phyloP scores from a whole-genome alignment of 2,797 vertebrate species.

The Eulemur rubriventer region DNA sequence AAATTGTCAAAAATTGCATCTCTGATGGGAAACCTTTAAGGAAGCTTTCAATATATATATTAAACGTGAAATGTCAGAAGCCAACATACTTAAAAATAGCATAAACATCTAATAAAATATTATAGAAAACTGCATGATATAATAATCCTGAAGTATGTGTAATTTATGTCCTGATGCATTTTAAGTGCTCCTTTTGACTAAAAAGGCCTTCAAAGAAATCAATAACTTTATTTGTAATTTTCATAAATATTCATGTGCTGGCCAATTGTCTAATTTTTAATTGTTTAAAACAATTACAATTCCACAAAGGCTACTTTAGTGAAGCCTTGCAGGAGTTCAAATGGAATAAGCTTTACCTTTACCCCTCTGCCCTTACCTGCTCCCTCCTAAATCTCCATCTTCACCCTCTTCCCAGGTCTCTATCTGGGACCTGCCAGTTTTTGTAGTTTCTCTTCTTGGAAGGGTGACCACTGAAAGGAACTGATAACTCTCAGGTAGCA shows the following conservation, averaged over 20 bases:
- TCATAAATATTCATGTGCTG: conserved; percentile 79
- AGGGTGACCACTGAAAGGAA: not conserved
- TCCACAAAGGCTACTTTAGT: conserved; percentile 51
- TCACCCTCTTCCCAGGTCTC: not conserved
- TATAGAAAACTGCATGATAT: not conserved
- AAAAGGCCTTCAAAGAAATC: conserved; percentile 68
- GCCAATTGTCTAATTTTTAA: conserved; percentile 78
- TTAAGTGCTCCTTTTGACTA: conserved; percentile 64
- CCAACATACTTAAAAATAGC: not conserved
- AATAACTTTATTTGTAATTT: conserved; percentile 80
- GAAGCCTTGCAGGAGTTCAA: accelerated
- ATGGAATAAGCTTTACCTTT: not conserved
- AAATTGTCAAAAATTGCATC: not conserved
- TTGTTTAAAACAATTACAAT: conserved; percentile 73
- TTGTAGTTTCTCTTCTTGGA: not conserved
- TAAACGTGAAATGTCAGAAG: not conserved
- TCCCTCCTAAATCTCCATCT: too few relatives aligned
- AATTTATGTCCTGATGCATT: conserved; percentile 51
- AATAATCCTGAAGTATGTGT: not conserved
- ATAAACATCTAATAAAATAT: not conserved
- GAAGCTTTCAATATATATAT: not conserved
- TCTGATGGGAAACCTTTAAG: not conserved
- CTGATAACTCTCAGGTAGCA: not conserved
- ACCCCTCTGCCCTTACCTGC: accelerated
- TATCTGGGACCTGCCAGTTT: accelerated